These are phyloP conservation scores for Taxidea taxus DNA, from an alignment of 2,113 vertebrate genomes.

Conservation along the genomic window DNA sequence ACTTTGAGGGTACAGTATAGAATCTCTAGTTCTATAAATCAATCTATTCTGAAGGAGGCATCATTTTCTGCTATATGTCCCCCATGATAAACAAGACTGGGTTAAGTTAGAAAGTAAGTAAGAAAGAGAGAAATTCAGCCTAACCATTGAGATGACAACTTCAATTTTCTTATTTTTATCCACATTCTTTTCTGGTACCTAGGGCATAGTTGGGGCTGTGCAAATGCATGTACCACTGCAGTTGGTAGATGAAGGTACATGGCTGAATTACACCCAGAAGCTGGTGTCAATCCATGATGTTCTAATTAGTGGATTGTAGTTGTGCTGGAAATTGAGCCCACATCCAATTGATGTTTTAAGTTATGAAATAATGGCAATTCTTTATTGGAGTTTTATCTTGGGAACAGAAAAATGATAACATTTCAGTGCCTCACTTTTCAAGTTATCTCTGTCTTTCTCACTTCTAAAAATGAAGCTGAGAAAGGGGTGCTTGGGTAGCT, in stretches of 20 bases:
- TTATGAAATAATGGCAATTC: background rate
- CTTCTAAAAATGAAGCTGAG: background rate
- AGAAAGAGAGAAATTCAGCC: background rate
- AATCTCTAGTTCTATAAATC: background rate
- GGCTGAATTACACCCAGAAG: background rate
- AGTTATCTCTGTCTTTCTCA: background rate
- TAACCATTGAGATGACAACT: background rate
- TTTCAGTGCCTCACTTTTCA: constrained; percentile 57
- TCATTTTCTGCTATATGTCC: background rate
- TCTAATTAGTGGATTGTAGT: background rate
- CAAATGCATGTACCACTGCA: background rate
- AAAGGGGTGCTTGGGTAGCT: background rate
- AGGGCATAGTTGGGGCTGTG: background rate
- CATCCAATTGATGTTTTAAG: background rate
- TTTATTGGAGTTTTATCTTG: background rate
- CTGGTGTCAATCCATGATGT: background rate
- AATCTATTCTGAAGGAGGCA: background rate
- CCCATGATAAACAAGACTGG: background rate
- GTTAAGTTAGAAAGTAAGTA: background rate
- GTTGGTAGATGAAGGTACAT: background rate
- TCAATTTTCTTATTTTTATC: background rate
- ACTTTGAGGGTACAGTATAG: background rate
- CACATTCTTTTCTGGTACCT: background rate
- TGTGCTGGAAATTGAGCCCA: background rate
- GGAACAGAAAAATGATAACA: background rate